Percentiles rank a stretch among this genome's conserved stretches.
These are phyloP conservation scores for Paratrypauchen microcephalus DNA, from an alignment of 2,797 vertebrate species.

Conservation along the genomic window DNA sequence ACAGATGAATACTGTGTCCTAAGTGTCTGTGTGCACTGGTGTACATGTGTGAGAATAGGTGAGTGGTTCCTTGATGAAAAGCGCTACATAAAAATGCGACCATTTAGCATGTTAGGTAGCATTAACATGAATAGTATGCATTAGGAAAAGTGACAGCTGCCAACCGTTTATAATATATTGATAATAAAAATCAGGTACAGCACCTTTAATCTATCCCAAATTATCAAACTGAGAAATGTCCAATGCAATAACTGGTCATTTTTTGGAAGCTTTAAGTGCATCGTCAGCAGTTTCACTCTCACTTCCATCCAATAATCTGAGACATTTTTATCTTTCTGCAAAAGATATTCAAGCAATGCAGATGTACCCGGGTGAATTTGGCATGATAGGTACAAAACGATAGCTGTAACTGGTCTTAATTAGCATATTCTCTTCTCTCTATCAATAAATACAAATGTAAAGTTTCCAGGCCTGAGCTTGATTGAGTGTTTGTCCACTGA, in stretches of 20 bases:
- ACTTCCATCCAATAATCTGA: background rate
- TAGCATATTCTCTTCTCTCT: background rate
- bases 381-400: background rate
- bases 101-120: no score
- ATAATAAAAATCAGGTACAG: background rate
- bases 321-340: constrained; percentile 3
- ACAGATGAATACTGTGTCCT: no score
- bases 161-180: background rate
- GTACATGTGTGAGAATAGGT: no score
- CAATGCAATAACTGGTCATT: background rate
- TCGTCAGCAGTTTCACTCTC: constrained; percentile 4
- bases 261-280: background rate
- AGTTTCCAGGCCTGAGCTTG: background rate
- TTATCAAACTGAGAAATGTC: constrained; percentile 4
- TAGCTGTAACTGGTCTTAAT: background rate
- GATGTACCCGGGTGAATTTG: background rate
- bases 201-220: background rate
- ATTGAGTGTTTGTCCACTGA: no score
- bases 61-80: no score
- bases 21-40: no score
- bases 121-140: no score
- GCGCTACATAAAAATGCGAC: no score
- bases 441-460: background rate
- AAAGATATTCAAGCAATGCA: background rate
- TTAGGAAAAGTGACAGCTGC: background rate